Conservation (phyloP, 2,113 vertebrate genomes). For the Diadophis punctatus region DNA sequence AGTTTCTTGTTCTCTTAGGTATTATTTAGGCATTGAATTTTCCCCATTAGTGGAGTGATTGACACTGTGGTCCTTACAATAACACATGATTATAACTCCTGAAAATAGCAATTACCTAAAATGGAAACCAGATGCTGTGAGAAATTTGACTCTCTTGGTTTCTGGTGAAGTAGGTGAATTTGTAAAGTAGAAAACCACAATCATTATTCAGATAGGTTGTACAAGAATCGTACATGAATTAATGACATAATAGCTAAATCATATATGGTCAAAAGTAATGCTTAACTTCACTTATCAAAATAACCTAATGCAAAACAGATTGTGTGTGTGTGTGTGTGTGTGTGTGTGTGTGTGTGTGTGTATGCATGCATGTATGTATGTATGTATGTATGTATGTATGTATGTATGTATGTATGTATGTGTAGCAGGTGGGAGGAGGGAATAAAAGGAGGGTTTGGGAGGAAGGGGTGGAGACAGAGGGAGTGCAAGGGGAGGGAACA, state of each 20-base stretch:
- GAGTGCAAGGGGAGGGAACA: no score
- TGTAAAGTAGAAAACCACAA: slow-evolving; percentile 84
- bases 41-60: slow-evolving; percentile 83
- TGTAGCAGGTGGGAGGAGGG: no score
- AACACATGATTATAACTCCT: slow-evolving; percentile 89
- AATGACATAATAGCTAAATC: slow-evolving; percentile 90
- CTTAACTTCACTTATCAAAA: slow-evolving; percentile 80
- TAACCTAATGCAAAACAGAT: slow-evolving; percentile 80
- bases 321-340: no score
- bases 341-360: no score
- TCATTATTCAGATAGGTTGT: slow-evolving; percentile 85
- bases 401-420: no score
- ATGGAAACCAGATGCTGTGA: slow-evolving; percentile 86
- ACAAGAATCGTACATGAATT: slow-evolving; percentile 85
- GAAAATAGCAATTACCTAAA: slow-evolving; percentile 86
- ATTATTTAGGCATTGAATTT: slow-evolving; percentile 76
- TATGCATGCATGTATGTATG: no score
- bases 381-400: no score
- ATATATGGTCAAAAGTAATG: slow-evolving; percentile 80
- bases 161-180: slow-evolving; percentile 84
- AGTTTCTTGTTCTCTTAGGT: slow-evolving; percentile 79
- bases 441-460: no score
- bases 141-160: slow-evolving; percentile 80
- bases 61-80: slow-evolving; percentile 87
- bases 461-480: no score